phyloP scores from a whole-genome alignment of 2,888 invertebrate species.

The Parnassius orleans region DNA sequence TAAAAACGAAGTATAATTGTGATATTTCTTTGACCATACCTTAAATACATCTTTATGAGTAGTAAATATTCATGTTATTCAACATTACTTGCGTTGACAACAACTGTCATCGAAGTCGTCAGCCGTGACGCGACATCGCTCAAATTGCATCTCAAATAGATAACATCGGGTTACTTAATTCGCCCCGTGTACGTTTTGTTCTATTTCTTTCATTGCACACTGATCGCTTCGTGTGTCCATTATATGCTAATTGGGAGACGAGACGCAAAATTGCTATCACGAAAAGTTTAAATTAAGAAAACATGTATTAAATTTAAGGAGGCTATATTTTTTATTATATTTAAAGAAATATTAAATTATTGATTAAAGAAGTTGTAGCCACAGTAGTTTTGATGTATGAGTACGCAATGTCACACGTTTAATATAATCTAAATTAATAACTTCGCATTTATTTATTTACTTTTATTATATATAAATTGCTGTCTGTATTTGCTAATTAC shows the following conservation, averaged over 20 bases:
- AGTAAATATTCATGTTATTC: background rate
- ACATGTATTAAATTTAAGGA: slow-evolving; percentile 17
- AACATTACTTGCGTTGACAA: slow-evolving; percentile 2
- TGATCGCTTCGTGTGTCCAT: slow-evolving; percentile 42
- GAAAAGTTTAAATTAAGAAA: slow-evolving; percentile 49
- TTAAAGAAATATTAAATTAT: too few relatives aligned
- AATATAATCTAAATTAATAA: too few relatives aligned
- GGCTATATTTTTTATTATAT: too few relatives aligned
- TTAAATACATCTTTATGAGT: background rate
- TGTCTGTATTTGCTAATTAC: too few relatives aligned
- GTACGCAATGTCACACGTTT: too few relatives aligned
- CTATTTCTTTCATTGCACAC: slow-evolving; percentile 57
- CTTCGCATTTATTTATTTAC: too few relatives aligned
- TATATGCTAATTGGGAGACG: slow-evolving; percentile 65
- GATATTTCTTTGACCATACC: too few relatives aligned
- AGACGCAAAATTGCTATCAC: slow-evolving; percentile 61
- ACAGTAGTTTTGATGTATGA: too few relatives aligned
- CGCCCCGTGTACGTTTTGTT: slow-evolving; percentile 49
- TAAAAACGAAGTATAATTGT: too few relatives aligned
- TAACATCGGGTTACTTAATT: slow-evolving; percentile 47
- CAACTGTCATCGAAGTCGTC: slow-evolving; percentile 3
- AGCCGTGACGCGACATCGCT: slow-evolving; percentile 8
- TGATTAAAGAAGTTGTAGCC: too few relatives aligned
- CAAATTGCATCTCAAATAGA: slow-evolving; percentile 11
- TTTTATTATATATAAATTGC: too few relatives aligned